Evolutionary conservation across 2,797 vertebrate species (phyloP).

Genomic region (Ateles fusciceps): DNA sequence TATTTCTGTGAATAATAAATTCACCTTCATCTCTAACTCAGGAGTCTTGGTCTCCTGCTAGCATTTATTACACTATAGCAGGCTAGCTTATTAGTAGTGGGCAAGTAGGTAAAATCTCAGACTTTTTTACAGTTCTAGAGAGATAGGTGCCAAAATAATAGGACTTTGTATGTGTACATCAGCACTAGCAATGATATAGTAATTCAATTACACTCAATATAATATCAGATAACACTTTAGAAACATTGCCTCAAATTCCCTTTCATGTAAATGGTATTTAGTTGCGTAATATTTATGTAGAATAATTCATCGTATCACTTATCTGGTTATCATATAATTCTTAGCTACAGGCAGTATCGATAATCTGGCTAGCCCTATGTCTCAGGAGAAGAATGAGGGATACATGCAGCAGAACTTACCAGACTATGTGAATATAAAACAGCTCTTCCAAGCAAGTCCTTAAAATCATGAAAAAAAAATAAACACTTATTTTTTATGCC

Average conservation of each 20-base stretch:
- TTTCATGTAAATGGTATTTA: neutral
- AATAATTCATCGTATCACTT: neutral
- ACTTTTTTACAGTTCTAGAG: neutral
- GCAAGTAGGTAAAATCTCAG: neutral
- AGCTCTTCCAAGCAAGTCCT: neutral
- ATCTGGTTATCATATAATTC: neutral
- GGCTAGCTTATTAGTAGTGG: neutral
- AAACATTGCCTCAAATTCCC: neutral
- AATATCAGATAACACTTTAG: neutral
- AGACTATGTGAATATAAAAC: neutral
- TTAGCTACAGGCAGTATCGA: neutral
- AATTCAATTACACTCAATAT: neutral
- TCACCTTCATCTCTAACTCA: neutral
- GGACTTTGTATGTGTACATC: neutral
- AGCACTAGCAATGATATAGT: neutral
- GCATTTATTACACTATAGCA: neutral
- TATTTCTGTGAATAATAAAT: neutral
- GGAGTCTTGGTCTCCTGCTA: neutral
- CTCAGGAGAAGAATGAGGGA: neutral
- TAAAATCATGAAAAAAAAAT: neutral
- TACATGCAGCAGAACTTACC: neutral
- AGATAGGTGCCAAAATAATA: neutral
- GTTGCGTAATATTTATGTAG: neutral
- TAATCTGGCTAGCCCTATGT: neutral
- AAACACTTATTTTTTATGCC: neutral